These are phyloP conservation scores for Lichenostomus cassidix DNA, from an alignment of 2,113 vertebrate genomes.

Conservation along the genomic window DNA sequence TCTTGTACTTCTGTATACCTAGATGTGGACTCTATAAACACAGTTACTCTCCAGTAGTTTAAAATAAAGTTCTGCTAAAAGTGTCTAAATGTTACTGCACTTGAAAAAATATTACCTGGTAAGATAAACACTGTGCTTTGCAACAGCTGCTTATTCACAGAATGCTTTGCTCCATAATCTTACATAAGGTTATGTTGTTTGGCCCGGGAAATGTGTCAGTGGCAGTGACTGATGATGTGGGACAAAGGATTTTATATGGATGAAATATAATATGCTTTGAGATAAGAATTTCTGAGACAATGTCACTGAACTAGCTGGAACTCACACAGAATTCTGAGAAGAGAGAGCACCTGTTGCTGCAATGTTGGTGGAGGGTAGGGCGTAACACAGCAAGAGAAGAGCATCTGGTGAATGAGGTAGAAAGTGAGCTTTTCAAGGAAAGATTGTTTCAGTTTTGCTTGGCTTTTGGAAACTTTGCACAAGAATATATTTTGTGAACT, in stretches of 20 bases:
- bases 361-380: not conserved
- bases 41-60: not conserved
- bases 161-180: not conserved
- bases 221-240: not conserved
- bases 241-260: not conserved
- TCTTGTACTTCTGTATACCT: not conserved
- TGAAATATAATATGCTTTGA: not conserved
- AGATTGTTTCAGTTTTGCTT: not conserved
- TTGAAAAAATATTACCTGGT: not conserved
- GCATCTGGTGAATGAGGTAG: not conserved
- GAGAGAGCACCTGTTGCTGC: not conserved
- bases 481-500: not conserved
- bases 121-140: not conserved
- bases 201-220: accelerated
- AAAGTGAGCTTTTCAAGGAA: not conserved
- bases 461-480: not conserved
- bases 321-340: not conserved
- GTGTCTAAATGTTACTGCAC: not conserved
- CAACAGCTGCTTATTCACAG: not conserved
- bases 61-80: not conserved
- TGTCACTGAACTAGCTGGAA: not conserved
- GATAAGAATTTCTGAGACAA: not conserved
- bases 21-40: not conserved
- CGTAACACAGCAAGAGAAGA: not conserved
- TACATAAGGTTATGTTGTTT: not conserved